Percentiles rank a stretch among this genome's conserved stretches.
phyloP scores from a whole-genome alignment of 1,140 invertebrate genomes.

The Bombus haemorrhoidalis region DNA sequence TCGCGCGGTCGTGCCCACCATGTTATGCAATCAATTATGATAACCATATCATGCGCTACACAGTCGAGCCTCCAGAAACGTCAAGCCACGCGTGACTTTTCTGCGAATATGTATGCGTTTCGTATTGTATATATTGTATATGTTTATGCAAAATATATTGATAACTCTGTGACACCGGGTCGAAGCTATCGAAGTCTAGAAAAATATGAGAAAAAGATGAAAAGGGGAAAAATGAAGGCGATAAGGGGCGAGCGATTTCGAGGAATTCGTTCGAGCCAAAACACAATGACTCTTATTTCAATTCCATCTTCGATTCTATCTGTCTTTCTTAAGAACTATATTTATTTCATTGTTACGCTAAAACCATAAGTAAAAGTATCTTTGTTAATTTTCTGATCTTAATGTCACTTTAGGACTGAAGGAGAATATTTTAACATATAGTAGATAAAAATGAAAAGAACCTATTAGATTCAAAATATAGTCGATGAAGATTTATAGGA shows the following conservation, averaged over 20 bases:
- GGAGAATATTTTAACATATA: too few relatives aligned
- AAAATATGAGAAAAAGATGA: not conserved
- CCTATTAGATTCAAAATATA: too few relatives aligned
- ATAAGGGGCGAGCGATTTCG: not conserved
- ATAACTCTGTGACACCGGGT: not conserved
- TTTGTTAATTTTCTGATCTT: too few relatives aligned
- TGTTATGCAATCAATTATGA: slow-evolving; percentile 62
- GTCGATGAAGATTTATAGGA: too few relatives aligned
- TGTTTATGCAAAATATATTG: slow-evolving; percentile 24
- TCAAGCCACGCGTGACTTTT: slow-evolving; percentile 35
- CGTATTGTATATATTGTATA: not conserved
- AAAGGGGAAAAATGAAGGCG: not conserved
- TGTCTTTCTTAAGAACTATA: too few relatives aligned
- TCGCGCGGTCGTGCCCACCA: slow-evolving; percentile 37
- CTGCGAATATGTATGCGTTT: not conserved
- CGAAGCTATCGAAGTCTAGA: slow-evolving; percentile 8
- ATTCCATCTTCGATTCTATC: not conserved
- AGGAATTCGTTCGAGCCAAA: not conserved
- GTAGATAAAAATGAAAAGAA: too few relatives aligned
- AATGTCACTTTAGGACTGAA: too few relatives aligned
- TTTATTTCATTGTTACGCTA: too few relatives aligned
- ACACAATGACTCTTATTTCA: not conserved
- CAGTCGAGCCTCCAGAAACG: slow-evolving; percentile 62
- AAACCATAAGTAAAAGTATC: too few relatives aligned
- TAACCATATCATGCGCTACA: slow-evolving; percentile 52